Evolutionary conservation across 2,888 invertebrate genomes (phyloP).

Genomic region (Trachelus iudaicus): DNA sequence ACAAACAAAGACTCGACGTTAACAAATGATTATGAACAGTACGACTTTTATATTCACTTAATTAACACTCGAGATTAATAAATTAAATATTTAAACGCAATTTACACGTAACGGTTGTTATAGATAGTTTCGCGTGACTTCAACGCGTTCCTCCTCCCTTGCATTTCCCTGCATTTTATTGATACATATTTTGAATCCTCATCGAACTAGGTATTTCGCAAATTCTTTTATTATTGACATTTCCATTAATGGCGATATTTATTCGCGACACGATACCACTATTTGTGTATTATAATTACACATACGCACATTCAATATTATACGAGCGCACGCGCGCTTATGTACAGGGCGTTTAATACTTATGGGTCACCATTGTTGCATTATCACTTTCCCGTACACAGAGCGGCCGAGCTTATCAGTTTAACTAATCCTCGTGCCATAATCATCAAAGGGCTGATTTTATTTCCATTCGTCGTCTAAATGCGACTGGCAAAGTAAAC

Average conservation of each 20-base stretch:
- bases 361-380: background rate
- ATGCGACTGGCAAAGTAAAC: background rate
- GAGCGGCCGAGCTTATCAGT: background rate
- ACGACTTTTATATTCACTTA: slow-evolving; percentile 13
- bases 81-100: slow-evolving; percentile 22
- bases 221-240: background rate
- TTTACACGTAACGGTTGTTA: slow-evolving; percentile 18
- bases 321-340: background rate
- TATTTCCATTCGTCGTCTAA: background rate
- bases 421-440: background rate
- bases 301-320: background rate
- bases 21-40: slow-evolving; percentile 15
- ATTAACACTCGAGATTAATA: slow-evolving; percentile 15
- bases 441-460: background rate
- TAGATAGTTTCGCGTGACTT: background rate
- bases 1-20: slow-evolving; percentile 16
- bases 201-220: background rate
- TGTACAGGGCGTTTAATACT: background rate
- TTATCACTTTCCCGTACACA: background rate
- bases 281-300: background rate
- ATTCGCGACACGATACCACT: background rate
- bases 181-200: background rate
- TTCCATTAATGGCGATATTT: background rate
- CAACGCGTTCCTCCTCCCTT: background rate
- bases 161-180: background rate